Conservation (phyloP, 2,797 vertebrate genomes). For the Mormyrus hasselquistii region DNA sequence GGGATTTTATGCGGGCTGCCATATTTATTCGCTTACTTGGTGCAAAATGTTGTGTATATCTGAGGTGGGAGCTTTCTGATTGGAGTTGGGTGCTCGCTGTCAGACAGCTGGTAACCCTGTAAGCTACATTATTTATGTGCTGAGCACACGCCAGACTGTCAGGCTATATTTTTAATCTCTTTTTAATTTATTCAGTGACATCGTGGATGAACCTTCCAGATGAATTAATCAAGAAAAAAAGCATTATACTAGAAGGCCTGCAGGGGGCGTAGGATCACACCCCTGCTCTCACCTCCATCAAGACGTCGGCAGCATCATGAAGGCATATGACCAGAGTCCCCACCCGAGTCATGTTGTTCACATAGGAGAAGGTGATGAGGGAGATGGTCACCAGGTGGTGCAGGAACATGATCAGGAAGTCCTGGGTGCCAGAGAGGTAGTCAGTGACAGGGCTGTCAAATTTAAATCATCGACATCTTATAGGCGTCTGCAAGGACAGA, state of each 20-base stretch:
- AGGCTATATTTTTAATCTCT: not conserved
- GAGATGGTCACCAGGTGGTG: conserved; percentile 82
- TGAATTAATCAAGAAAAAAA: not conserved
- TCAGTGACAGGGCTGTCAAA: not conserved
- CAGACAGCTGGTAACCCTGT: not conserved
- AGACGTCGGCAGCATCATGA: conserved; percentile 78
- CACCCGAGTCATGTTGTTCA: conserved; percentile 91
- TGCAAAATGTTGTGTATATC: not conserved
- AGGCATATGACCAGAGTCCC: conserved; percentile 88
- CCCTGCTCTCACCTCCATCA: conserved; percentile 81
- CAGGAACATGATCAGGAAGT: conserved; percentile 90
- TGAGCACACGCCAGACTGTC: not conserved
- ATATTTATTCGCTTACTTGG: not conserved
- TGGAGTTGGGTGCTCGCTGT: not conserved
- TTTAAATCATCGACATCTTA: not conserved
- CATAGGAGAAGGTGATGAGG: conserved; percentile 86
- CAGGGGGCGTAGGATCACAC: not conserved
- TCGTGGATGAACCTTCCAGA: not conserved
- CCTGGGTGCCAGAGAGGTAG: conserved; percentile 57
- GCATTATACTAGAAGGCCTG: not conserved
- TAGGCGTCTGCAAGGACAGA: not conserved
- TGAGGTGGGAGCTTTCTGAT: not conserved
- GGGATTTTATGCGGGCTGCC: not conserved
- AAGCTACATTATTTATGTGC: not conserved
- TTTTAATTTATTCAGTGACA: conserved; percentile 1